phyloP scores from a whole-genome alignment of 2,113 vertebrate genomes.

The Phalacrocorax carbo region DNA sequence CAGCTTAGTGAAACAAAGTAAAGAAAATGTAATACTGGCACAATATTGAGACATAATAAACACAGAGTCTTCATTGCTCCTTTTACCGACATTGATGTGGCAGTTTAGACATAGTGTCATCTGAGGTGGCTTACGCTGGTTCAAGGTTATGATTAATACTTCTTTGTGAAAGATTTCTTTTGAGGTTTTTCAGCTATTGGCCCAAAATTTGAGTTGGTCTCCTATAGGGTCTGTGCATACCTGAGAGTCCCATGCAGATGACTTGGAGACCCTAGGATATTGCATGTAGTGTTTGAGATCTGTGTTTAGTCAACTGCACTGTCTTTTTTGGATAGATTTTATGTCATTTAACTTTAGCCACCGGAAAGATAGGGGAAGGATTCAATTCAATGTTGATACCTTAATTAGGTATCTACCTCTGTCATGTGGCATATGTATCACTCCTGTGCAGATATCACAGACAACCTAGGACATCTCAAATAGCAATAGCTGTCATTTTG shows the following conservation, averaged over 20 bases:
- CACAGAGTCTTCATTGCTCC: not conserved
- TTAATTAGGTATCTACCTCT: not conserved
- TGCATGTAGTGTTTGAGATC: not conserved
- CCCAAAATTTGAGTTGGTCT: not conserved
- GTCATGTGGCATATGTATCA: not conserved
- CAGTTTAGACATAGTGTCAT: not conserved
- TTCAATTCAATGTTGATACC: not conserved
- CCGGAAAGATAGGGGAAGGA: not conserved
- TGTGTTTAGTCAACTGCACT: not conserved
- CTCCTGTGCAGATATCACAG: not conserved
- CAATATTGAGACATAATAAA: not conserved
- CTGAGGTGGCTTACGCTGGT: not conserved
- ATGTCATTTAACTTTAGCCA: not conserved
- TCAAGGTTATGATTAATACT: not conserved
- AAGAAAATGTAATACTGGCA: not conserved
- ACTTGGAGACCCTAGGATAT: not conserved
- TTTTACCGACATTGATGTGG: not conserved
- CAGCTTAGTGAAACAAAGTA: not conserved
- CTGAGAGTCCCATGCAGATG: not conserved
- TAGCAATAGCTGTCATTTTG: not conserved
- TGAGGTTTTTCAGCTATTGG: not conserved
- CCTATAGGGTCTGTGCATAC: not conserved
- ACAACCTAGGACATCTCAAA: not conserved
- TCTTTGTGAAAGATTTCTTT: not conserved
- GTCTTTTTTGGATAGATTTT: not conserved